Conservation (phyloP, 2,113 vertebrate species). For the Xerus inauris region DNA sequence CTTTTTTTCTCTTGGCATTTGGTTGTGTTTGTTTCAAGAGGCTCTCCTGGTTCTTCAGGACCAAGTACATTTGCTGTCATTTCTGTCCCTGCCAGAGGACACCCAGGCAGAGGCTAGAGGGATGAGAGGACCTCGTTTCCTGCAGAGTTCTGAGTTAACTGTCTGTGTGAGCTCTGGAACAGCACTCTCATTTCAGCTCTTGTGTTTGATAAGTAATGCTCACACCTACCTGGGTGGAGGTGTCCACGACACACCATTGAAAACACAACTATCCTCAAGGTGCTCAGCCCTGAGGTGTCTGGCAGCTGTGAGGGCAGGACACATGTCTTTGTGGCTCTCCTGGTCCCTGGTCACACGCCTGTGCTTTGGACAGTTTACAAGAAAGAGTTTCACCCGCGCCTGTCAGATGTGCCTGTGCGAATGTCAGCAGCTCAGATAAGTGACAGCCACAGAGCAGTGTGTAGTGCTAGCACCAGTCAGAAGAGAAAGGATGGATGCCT, state of each 20-base stretch:
- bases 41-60: fast-evolving
- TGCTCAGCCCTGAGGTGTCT: fast-evolving
- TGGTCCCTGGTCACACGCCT: too few relatives aligned
- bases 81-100: background rate
- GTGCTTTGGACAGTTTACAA: background rate
- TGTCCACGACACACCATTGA: fast-evolving
- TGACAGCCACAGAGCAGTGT: background rate
- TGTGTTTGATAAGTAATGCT: background rate
- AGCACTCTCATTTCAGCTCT: fast-evolving
- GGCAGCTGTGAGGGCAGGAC: too few relatives aligned
- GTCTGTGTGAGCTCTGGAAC: background rate
- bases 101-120: background rate
- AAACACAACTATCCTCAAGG: fast-evolving
- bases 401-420: fast-evolving
- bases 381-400: fast-evolving
- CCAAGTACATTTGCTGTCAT: background rate
- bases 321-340: background rate
- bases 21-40: background rate
- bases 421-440: background rate
- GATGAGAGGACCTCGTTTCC: fast-evolving
- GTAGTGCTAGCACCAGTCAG: fast-evolving
- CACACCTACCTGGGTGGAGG: fast-evolving
- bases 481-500: fast-evolving
- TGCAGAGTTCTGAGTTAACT: background rate
- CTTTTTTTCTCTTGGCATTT: background rate